These are phyloP conservation scores for Scelioninae gen. 2 DNA, from an alignment of 2,888 invertebrate genomes.

Conservation along the genomic window DNA sequence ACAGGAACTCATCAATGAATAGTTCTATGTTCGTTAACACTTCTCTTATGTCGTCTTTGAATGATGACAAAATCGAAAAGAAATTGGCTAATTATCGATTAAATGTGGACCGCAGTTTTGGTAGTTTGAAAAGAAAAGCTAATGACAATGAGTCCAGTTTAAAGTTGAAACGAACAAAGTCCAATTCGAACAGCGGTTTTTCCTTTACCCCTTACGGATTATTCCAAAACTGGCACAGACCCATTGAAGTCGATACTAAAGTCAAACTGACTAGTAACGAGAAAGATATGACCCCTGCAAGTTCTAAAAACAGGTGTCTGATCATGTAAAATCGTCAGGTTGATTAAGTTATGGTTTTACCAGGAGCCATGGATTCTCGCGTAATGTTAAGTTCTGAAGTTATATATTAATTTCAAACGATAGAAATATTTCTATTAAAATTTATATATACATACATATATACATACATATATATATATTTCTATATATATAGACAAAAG, in stretches of 20 bases:
- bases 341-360: conserved; percentile 10
- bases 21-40: conserved; percentile 73
- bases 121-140: conserved; percentile 35
- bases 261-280: background rate
- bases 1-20: conserved; percentile 70
- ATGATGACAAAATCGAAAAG: conserved; percentile 56
- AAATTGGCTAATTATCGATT: conserved; percentile 27
- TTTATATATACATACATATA: background rate
- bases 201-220: conserved; percentile 20
- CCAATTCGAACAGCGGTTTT: conserved; percentile 8
- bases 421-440: conserved; percentile 12
- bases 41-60: conserved; percentile 65
- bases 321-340: conserved; percentile 46
- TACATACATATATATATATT: too few relatives aligned
- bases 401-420: conserved; percentile 9
- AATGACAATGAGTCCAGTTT: conserved; percentile 11
- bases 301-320: conserved; percentile 28
- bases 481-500: conserved; percentile 12
- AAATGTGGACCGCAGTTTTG: conserved; percentile 22
- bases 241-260: conserved; percentile 10
- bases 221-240: conserved; percentile 39
- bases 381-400: conserved; percentile 26
- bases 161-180: conserved; percentile 24
- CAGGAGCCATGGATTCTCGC: conserved; percentile 11
- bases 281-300: background rate